These are phyloP conservation scores for Bembecia ichneumoniformis DNA, from an alignment of 2,888 invertebrate genomes.

Conservation along the genomic window DNA sequence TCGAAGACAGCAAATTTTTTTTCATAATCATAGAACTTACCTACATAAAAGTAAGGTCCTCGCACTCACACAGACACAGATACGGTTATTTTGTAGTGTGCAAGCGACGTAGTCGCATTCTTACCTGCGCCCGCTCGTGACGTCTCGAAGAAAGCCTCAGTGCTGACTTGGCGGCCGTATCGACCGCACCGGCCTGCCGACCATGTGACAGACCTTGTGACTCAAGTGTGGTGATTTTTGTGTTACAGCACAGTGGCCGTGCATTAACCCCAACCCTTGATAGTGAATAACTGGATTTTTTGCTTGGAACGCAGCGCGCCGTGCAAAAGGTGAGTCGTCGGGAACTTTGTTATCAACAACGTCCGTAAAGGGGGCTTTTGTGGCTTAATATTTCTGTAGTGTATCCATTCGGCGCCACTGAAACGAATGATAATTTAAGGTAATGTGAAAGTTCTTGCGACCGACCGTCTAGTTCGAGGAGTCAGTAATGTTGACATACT, in stretches of 20 bases:
- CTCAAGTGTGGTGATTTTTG: conserved; percentile 62
- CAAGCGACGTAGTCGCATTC: conserved; percentile 47
- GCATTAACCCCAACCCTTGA: conserved; percentile 66
- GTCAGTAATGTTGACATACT: conserved; percentile 64
- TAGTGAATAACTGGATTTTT: conserved; percentile 67
- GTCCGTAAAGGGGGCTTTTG: background rate
- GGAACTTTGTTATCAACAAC: conserved; percentile 6
- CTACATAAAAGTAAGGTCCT: background rate
- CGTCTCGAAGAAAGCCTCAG: conserved; percentile 64
- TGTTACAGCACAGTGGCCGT: conserved; percentile 63
- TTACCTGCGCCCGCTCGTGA: conserved; percentile 53
- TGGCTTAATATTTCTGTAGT: conserved; percentile 1
- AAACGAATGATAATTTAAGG: conserved; percentile 59
- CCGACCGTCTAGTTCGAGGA: conserved; percentile 57
- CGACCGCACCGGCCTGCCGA: conserved; percentile 60
- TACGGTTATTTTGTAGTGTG: conserved; percentile 23
- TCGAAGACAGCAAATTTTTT: no score
- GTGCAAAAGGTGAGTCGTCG: conserved; percentile 49
- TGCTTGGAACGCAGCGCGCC: conserved; percentile 52
- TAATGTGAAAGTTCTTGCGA: conserved; percentile 69
- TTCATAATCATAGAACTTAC: no score
- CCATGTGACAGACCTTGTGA: conserved; percentile 57
- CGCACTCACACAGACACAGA: conserved; percentile 23
- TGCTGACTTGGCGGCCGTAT: conserved; percentile 65
- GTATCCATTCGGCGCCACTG: conserved; percentile 29